phyloP scores from a whole-genome alignment of 2,888 invertebrate genomes.

The Drosophila histrio region DNA sequence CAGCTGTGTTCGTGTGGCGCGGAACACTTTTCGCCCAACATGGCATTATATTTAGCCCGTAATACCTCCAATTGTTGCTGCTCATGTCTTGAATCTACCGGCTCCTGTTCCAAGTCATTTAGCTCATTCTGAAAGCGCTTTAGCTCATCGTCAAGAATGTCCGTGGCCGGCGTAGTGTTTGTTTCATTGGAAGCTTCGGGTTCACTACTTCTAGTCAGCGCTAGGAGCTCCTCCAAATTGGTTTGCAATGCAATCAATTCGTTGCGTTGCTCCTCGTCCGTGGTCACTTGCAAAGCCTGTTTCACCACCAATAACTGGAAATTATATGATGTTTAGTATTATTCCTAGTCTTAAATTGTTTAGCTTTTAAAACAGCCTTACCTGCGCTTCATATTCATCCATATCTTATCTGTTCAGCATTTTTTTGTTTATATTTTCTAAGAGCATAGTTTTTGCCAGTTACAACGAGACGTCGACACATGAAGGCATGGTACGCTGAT shows the following conservation, averaged over 20 bases:
- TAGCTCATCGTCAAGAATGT: conserved; percentile 75
- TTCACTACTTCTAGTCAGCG: conserved; percentile 86
- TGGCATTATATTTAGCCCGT: conserved; percentile 76
- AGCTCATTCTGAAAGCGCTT: conserved; percentile 80
- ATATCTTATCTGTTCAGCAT: conserved; percentile 37
- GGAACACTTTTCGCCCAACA: conserved; percentile 94
- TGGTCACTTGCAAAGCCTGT: conserved; percentile 85
- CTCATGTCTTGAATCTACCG: conserved; percentile 9
- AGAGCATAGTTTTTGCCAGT: conserved; percentile 9
- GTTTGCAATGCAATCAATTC: conserved; percentile 87
- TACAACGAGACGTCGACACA: background rate
- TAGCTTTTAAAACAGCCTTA: conserved; percentile 13
- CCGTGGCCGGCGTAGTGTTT: background rate
- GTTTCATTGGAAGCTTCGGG: conserved; percentile 68
- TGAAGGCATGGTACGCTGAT: conserved; percentile 21
- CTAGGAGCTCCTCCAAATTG: conserved; percentile 88
- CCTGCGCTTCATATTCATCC: conserved; percentile 77
- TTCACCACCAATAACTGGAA: conserved; percentile 87
- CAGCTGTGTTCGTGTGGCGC: conserved; percentile 93
- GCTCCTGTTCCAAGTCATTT: conserved; percentile 53
- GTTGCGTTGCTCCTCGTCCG: conserved; percentile 85
- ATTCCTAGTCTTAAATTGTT: background rate
- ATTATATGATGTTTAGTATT: background rate
- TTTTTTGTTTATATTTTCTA: conserved; percentile 23
- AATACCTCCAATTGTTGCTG: conserved; percentile 48